phyloP scores from a whole-genome alignment of 2,888 invertebrate genomes.

The Cordilura impudica region DNA sequence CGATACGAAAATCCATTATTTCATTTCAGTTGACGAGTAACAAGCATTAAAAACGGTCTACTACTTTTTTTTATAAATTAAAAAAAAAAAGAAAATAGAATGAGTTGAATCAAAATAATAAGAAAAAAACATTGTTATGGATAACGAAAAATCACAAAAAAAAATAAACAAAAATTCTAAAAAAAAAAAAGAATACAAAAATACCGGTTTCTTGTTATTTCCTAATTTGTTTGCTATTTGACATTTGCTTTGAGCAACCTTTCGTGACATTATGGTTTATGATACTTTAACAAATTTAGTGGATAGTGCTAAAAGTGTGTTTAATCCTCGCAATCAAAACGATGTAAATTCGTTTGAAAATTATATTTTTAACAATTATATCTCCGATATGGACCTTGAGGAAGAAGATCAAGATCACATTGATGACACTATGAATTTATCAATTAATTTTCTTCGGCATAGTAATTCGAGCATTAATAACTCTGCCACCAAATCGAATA shows the following conservation, averaged over 20 bases:
- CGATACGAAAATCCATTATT: slow-evolving; percentile 57
- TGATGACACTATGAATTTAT: not conserved
- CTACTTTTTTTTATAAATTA: slow-evolving; percentile 3
- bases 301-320: slow-evolving; percentile 65
- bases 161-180: not conserved
- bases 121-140: not conserved
- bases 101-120: not conserved
- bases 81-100: not conserved
- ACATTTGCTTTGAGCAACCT: no score
- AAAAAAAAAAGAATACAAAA: not conserved
- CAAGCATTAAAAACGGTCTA: slow-evolving; percentile 40
- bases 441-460: not conserved
- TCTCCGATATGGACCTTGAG: slow-evolving; percentile 60
- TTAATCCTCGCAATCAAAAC: slow-evolving; percentile 63
- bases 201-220: not conserved
- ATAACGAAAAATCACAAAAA: no score
- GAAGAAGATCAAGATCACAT: slow-evolving; percentile 7
- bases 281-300: slow-evolving; percentile 65
- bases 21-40: slow-evolving; percentile 47
- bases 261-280: slow-evolving; percentile 62
- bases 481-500: not conserved
- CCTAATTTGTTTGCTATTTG: not conserved
- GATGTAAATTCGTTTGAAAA: slow-evolving; percentile 64
- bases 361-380: slow-evolving; percentile 64
- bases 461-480: not conserved